phyloP scores from a whole-genome alignment of 1,140 invertebrate genomes.

The Asobara japonica region DNA sequence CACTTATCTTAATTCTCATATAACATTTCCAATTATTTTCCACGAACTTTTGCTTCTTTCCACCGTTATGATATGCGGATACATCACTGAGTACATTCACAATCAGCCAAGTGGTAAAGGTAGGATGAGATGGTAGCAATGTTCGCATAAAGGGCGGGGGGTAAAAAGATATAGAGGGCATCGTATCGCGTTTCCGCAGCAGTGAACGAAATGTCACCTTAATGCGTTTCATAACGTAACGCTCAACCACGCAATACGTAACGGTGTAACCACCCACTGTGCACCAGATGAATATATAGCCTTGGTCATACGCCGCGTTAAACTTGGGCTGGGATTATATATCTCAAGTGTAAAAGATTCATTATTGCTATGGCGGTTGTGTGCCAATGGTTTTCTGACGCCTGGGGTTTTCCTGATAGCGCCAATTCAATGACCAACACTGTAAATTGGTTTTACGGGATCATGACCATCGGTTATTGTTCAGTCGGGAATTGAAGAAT shows the following conservation, averaged over 20 bases:
- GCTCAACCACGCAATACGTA: constrained; percentile 12
- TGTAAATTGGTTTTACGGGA: neutral
- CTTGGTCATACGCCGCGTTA: constrained; percentile 34
- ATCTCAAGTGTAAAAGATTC: constrained; percentile 53
- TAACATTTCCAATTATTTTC: too few relatives aligned
- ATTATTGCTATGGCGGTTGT: constrained; percentile 44
- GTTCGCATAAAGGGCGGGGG: neutral
- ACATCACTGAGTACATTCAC: too few relatives aligned
- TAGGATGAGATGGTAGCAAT: neutral
- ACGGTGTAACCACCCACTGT: neutral
- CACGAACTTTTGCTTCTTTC: too few relatives aligned
- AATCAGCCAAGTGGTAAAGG: too few relatives aligned
- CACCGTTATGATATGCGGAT: too few relatives aligned
- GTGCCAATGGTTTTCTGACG: neutral
- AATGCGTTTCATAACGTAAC: constrained; percentile 50
- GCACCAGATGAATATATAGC: constrained; percentile 46
- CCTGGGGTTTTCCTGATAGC: neutral
- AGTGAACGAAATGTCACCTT: constrained; percentile 51
- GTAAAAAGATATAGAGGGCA: constrained; percentile 16
- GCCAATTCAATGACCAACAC: neutral
- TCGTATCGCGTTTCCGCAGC: constrained; percentile 61
- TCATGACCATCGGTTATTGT: neutral
- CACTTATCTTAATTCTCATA: too few relatives aligned
- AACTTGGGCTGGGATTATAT: constrained; percentile 49
- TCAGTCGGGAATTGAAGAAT: neutral